These are phyloP conservation scores for western clawed frog (Xenopus tropicalis) DNA, from an alignment of 2,113 vertebrate species.

Conservation along the genomic window DNA sequence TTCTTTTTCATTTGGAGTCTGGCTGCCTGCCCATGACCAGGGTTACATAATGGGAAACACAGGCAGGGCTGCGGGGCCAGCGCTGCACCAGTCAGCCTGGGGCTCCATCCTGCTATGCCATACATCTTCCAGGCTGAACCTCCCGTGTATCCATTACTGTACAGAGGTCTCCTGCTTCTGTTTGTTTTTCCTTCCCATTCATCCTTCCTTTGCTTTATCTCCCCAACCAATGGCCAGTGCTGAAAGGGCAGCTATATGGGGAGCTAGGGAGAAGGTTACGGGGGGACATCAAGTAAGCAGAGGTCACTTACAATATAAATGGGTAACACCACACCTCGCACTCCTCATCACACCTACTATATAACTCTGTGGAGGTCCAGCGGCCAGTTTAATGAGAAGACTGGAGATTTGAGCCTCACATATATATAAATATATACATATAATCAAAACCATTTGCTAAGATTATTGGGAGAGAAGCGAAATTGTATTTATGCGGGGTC, in stretches of 20 bases:
- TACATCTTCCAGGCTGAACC: constrained; percentile 94
- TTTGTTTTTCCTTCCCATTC: constrained; percentile 32
- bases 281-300: background rate
- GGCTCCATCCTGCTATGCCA: constrained; percentile 84
- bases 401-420: constrained; percentile 11
- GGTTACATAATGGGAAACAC: constrained; percentile 99
- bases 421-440: background rate
- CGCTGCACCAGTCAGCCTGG: constrained; percentile 81
- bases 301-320: background rate
- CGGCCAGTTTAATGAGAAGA: constrained; percentile 11
- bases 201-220: constrained; percentile 16
- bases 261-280: background rate
- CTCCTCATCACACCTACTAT: background rate
- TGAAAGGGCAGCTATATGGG: background rate
- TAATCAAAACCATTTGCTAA: constrained; percentile 38
- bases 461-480: constrained; percentile 28
- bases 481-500: constrained; percentile 36
- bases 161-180: constrained; percentile 43
- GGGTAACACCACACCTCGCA: background rate
- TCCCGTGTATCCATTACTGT: constrained; percentile 90
- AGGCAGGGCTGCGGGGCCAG: constrained; percentile 95
- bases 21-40: constrained; percentile 99
- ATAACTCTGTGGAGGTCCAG: constrained; percentile 4
- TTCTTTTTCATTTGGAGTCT: constrained; percentile 99
- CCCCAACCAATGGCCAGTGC: constrained; percentile 13